Evolutionary conservation across 2,113 vertebrate genomes (phyloP).

Genomic region (Notothenia rossii): DNA sequence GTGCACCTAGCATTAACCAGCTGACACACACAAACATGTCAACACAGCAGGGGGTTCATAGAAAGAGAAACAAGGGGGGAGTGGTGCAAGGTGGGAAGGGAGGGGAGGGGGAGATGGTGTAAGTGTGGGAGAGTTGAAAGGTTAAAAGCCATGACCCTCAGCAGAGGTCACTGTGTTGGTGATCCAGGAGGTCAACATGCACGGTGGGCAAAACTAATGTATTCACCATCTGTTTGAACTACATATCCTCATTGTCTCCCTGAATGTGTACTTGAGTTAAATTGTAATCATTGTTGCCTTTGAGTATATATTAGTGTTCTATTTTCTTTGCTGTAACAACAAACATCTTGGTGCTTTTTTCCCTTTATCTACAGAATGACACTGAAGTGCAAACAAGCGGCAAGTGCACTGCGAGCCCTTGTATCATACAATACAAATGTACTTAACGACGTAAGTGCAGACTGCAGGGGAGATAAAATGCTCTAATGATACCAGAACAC

Average conservation of each 20-base stretch:
- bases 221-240: too few relatives aligned
- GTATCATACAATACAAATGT: too few relatives aligned
- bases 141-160: conserved; percentile 64
- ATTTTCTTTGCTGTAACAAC: too few relatives aligned
- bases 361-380: too few relatives aligned
- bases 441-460: too few relatives aligned
- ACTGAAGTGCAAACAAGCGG: too few relatives aligned
- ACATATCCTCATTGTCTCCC: too few relatives aligned
- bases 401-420: too few relatives aligned
- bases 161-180: conserved; percentile 45
- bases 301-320: too few relatives aligned
- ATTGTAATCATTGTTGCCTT: too few relatives aligned
- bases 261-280: too few relatives aligned
- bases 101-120: conserved; percentile 49
- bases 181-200: conserved; percentile 69
- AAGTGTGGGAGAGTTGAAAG: conserved; percentile 63
- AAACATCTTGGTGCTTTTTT: too few relatives aligned
- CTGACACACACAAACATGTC: conserved; percentile 89
- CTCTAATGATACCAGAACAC: neutral
- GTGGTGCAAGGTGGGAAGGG: conserved; percentile 34
- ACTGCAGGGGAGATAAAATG: neutral
- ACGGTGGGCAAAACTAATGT: conserved; percentile 34
- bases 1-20: conserved; percentile 97
- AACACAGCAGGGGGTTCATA: conserved; percentile 51
- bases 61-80: conserved; percentile 31